Base-by-base conservation (phyloP, 2,797 vertebrate genomes). In the Gymnothorax javanicus region DNA sequence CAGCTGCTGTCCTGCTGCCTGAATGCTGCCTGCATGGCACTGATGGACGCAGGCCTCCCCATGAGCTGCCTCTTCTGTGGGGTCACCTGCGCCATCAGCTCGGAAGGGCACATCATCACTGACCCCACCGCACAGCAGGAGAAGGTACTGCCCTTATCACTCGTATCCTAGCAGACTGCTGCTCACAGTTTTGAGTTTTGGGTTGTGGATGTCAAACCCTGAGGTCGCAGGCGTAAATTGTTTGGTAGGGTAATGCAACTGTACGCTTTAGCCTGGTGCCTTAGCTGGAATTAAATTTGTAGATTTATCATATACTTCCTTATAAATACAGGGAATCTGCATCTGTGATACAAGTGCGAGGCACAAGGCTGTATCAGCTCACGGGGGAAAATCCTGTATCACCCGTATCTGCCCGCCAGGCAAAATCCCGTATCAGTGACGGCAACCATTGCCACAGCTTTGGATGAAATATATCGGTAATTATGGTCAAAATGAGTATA, bases 31-130 rank as follows among this genome's bases (percentile, higher is more conserved):
- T 99, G 98, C 87, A 96, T 98, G 96, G 97, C 96, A 0, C 90
- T 99, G 15, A 96, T 99, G 95, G 98, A 99, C 0, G 96, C 97
- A 0, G 98, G 97, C 2, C 92, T 99, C 88, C 97, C 97, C 0
- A 97, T 99, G 95, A 89, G 91, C 5, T 90, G 95, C 33, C 95
- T 99, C 57, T 99, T 99, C 93, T 98, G 97, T 0, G 97, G 97
- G 0, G 93, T 99, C 84, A 97, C 97, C 4, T 99, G 98, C 5
- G 96, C 96, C 86, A 95, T 99, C 67, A 90, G 93, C 82, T 5
- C 93, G 0, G 94, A 97, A 0, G 96, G 96, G 0, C 88, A 90
- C 54, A 95, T 99, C 33, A 73, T 95, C 86, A 96, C 97, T 0
- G 98, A 99, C 91, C 98, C 98, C 87, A 96, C 95, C 0, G 91